A percentile compares a stretch with the other conserved stretches of the same genome.
phyloP scores from a whole-genome alignment of 2,113 vertebrate genomes.

The Amblyopsis rosae region DNA sequence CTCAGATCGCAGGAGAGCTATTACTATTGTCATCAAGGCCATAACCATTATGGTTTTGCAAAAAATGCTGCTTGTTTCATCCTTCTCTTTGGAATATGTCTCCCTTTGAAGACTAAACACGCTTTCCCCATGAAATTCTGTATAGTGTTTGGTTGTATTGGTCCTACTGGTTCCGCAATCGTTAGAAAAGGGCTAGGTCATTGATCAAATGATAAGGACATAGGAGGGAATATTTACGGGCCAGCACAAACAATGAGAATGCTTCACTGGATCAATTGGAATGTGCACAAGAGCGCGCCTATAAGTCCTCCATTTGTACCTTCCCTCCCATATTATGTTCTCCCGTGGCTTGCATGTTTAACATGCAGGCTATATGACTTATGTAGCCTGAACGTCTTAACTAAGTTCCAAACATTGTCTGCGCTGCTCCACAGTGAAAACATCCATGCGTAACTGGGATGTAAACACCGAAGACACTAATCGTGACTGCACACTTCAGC shows the following conservation, averaged over 20 bases:
- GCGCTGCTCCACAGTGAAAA: too few relatives aligned
- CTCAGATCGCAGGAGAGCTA: constrained; percentile 22
- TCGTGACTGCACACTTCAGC: too few relatives aligned
- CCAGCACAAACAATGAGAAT: constrained; percentile 62
- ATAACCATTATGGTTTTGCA: constrained; percentile 12
- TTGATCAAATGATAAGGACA: constrained; percentile 58
- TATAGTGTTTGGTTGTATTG: constrained; percentile 35
- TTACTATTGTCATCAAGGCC: constrained; percentile 33
- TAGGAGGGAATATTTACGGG: constrained; percentile 13
- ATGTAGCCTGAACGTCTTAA: too few relatives aligned
- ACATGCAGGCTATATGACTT: too few relatives aligned
- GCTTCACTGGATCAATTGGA: constrained; percentile 62
- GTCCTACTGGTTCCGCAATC: constrained; percentile 31
- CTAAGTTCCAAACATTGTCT: too few relatives aligned
- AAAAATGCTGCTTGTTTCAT: constrained; percentile 20
- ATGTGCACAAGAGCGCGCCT: constrained; percentile 47
- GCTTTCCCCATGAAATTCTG: not conserved
- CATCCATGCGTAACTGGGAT: too few relatives aligned
- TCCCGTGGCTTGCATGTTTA: too few relatives aligned
- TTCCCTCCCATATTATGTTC: constrained; percentile 14
- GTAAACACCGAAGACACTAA: too few relatives aligned
- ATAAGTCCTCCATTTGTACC: constrained; percentile 52
- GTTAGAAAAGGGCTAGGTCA: constrained; percentile 15
- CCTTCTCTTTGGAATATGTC: constrained; percentile 12
- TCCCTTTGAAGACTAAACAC: constrained; percentile 33